These are phyloP conservation scores for Cynaeus angustus DNA, from an alignment of 2,888 invertebrate species.

Conservation along the genomic window DNA sequence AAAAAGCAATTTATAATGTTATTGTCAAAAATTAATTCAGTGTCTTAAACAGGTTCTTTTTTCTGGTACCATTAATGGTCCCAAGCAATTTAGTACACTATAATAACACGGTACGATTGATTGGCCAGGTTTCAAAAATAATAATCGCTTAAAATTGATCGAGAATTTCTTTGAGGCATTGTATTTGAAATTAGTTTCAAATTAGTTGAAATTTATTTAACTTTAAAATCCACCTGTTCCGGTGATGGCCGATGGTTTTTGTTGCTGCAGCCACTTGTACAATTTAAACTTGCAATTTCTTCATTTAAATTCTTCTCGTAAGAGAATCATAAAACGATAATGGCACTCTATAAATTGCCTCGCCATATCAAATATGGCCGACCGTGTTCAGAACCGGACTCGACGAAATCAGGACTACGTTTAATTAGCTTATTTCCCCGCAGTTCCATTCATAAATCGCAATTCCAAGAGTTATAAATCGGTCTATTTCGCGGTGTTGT, in stretches of 20 bases:
- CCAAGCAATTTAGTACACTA: constrained; percentile 62
- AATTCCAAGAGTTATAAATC: constrained; percentile 21
- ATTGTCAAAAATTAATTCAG: constrained; percentile 64
- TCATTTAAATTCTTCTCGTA: constrained; percentile 46
- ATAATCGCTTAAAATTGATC: constrained; percentile 64
- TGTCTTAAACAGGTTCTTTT: constrained; percentile 62
- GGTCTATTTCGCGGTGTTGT: constrained; percentile 28
- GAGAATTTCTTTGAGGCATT: constrained; percentile 63
- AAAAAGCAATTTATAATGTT: constrained; percentile 59
- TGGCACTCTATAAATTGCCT: constrained; percentile 47
- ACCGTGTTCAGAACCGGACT: constrained; percentile 22
- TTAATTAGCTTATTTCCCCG: constrained; percentile 26
- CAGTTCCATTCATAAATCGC: constrained; percentile 31
- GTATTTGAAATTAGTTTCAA: constrained; percentile 65
- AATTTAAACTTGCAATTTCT: constrained; percentile 35
- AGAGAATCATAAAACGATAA: constrained; percentile 46
- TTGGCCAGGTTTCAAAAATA: constrained; percentile 64
- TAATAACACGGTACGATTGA: constrained; percentile 67
- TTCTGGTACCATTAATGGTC: constrained; percentile 61
- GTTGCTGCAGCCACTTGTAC: constrained; percentile 25
- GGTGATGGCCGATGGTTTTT: constrained; percentile 28
- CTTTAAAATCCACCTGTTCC: constrained; percentile 36
- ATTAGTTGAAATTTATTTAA: constrained; percentile 58
- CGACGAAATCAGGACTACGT: background rate
- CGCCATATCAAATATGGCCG: constrained; percentile 45